Percentiles rank a stretch among this genome's conserved stretches.
phyloP scores from a whole-genome alignment of 2,888 invertebrate species.

The Petrolisthes manimaculis region DNA sequence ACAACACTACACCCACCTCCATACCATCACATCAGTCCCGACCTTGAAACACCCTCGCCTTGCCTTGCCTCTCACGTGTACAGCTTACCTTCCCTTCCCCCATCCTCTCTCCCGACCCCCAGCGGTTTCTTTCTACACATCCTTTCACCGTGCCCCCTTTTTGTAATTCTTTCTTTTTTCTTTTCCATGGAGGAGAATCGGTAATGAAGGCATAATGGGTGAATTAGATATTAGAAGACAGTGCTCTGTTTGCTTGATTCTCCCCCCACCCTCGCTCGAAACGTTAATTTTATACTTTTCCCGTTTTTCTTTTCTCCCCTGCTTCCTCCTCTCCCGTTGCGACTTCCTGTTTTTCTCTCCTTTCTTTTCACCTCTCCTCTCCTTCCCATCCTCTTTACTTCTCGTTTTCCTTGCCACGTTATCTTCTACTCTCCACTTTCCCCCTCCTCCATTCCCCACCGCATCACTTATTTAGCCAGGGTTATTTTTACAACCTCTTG shows the following conservation, averaged over 20 bases:
- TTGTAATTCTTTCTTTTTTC: neutral
- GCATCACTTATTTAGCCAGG: neutral
- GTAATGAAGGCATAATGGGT: neutral
- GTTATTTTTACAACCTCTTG: no score
- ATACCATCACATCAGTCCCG: no score
- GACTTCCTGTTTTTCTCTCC: neutral
- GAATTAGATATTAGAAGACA: neutral
- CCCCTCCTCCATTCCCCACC: neutral
- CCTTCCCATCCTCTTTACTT: neutral
- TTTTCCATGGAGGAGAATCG: neutral
- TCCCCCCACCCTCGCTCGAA: neutral
- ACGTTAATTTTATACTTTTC: neutral
- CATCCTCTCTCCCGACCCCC: neutral
- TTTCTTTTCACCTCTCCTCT: neutral
- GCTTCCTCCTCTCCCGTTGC: neutral
- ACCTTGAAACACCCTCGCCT: neutral
- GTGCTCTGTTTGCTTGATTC: neutral
- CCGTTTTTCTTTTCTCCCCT: neutral
- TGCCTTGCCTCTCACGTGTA: neutral
- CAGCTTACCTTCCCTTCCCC: neutral
- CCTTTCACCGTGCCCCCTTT: neutral
- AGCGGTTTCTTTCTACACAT: neutral
- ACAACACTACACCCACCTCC: neutral
- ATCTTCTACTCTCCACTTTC: neutral
- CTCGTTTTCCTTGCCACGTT: neutral